Conservation (phyloP, 2,888 invertebrate species). For the Ormyrus pomaceus region DNA sequence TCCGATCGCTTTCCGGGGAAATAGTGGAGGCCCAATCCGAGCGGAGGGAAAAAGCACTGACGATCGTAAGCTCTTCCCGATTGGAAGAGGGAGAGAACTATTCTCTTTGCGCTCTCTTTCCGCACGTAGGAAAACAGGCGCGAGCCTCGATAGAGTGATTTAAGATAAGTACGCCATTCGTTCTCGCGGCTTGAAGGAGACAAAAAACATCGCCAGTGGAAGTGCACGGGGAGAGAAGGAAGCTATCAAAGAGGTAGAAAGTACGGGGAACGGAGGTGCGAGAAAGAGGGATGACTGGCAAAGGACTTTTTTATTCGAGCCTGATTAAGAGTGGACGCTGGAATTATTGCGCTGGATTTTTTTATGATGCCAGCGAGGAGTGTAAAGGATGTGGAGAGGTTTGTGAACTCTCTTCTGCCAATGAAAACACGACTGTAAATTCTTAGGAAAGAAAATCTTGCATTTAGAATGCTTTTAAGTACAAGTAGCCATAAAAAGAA, state of each 20-base stretch:
- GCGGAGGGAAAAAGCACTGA: constrained; percentile 4
- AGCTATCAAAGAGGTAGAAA: constrained; percentile 17
- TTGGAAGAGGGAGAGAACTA: constrained; percentile 27
- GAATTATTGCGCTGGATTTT: neutral
- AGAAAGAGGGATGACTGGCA: neutral
- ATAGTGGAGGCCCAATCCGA: neutral
- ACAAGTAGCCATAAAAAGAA: too few species aligned
- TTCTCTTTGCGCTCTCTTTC: constrained; percentile 22
- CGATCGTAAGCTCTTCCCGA: constrained; percentile 47
- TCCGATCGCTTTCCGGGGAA: constrained; percentile 33
- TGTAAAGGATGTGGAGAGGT: neutral
- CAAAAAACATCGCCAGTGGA: constrained; percentile 50
- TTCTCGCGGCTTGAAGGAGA: constrained; percentile 61
- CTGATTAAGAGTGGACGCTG: constrained; percentile 13
- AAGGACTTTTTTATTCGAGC: neutral
- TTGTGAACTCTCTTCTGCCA: too few species aligned
- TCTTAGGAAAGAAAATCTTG: too few species aligned
- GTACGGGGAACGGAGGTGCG: constrained; percentile 1
- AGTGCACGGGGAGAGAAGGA: constrained; percentile 41
- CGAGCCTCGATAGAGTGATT: constrained; percentile 64
- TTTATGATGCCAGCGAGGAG: neutral
- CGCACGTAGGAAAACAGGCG: constrained; percentile 59
- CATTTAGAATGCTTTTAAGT: too few species aligned
- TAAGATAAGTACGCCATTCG: constrained; percentile 65
- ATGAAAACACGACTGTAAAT: too few species aligned